Percentiles rank a stretch among this genome's conserved stretches.
phyloP scores from a whole-genome alignment of 2,888 invertebrate genomes.

The Meiosimyza platycephala region DNA sequence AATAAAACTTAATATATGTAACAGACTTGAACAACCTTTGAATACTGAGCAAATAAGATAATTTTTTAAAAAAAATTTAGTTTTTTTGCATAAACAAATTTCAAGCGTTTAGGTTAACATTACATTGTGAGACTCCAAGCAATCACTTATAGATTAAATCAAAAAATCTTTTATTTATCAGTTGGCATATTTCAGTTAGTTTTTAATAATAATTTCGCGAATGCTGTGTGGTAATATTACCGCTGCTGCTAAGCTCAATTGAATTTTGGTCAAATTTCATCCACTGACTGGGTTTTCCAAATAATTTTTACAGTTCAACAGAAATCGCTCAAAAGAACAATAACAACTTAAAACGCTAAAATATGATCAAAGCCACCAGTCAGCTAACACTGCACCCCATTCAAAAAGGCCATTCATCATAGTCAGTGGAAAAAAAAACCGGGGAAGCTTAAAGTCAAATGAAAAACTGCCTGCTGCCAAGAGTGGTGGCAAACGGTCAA shows the following conservation, averaged over 20 bases:
- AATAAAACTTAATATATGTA: no score
- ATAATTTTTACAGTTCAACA: slow-evolving; percentile 32
- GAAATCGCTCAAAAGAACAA: slow-evolving; percentile 25
- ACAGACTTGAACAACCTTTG: no score
- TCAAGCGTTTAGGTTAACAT: no score
- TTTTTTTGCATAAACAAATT: no score
- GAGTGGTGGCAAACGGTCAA: not conserved
- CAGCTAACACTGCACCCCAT: not conserved
- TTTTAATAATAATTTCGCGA: no score
- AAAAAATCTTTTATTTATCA: no score
- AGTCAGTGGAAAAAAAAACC: slow-evolving; percentile 7
- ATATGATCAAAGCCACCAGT: slow-evolving; percentile 27
- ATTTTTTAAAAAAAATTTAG: no score
- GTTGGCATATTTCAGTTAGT: no score
- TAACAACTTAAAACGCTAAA: slow-evolving; percentile 14
- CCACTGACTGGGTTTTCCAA: slow-evolving; percentile 19
- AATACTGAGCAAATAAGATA: no score
- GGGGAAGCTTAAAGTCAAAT: slow-evolving; percentile 3
- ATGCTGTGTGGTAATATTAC: no score
- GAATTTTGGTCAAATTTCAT: slow-evolving; percentile 11
- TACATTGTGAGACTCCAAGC: no score
- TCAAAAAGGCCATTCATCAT: not conserved
- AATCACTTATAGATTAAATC: no score
- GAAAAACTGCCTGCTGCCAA: not conserved
- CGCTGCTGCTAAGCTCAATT: not conserved